A percentile compares a stretch with the other conserved stretches of the same genome.
Evolutionary conservation across 1,140 invertebrate genomes (phyloP).

Genomic region (Atta cephalotes): DNA sequence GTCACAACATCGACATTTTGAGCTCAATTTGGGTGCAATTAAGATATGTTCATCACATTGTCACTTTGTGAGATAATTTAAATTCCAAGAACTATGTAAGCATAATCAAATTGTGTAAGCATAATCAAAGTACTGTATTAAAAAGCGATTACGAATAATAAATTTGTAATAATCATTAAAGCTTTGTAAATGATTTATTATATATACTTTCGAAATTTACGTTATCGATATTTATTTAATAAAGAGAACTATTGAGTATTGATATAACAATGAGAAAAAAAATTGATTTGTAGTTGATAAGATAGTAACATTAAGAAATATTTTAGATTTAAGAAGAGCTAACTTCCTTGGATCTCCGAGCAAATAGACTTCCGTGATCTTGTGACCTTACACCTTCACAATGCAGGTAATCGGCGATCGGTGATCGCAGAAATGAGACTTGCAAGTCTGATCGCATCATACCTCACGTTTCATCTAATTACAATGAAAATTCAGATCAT

Average conservation of each 20-base stretch:
- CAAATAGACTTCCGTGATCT: constrained; percentile 53
- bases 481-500: constrained; percentile 70
- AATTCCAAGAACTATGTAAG: constrained; percentile 18
- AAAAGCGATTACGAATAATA: neutral
- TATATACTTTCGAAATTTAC: neutral
- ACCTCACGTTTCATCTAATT: constrained; percentile 52
- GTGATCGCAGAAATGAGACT: constrained; percentile 49
- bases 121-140: neutral
- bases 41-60: neutral
- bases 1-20: constrained; percentile 67
- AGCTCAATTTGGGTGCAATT: constrained; percentile 19
- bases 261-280: neutral
- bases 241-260: neutral
- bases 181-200: neutral
- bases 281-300: neutral
- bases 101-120: neutral
- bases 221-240: neutral
- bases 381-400: constrained; percentile 52
- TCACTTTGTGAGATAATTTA: neutral
- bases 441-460: neutral
- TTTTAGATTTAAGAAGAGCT: neutral
- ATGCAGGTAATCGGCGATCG: constrained; percentile 33
- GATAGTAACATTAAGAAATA: neutral
- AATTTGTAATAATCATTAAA: neutral
- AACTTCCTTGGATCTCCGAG: neutral